Evolutionary conservation across 2,888 invertebrate genomes (phyloP).

Genomic region (Netelia inedita): DNA sequence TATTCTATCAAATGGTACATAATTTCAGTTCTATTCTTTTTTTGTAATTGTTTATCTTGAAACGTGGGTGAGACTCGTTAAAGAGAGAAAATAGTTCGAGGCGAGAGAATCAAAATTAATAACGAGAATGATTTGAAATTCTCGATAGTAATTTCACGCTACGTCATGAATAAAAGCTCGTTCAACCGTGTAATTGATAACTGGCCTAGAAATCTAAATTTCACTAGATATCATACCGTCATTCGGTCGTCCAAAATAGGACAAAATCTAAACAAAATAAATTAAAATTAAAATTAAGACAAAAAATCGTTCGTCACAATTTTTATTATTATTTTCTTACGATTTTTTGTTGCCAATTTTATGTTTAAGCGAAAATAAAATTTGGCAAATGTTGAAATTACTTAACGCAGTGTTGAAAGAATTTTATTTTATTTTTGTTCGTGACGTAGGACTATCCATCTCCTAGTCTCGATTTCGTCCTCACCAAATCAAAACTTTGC

Average conservation of each 20-base stretch:
- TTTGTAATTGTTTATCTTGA: not conserved
- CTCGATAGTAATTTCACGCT: conserved; percentile 44
- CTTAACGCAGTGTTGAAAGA: not conserved
- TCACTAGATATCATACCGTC: conserved; percentile 4
- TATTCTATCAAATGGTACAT: not conserved
- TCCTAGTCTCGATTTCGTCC: conserved; percentile 18
- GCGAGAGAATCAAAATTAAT: conserved; percentile 3
- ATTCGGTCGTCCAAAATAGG: not conserved
- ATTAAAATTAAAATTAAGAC: not conserved
- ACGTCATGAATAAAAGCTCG: conserved; percentile 26
- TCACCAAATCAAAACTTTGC: not conserved
- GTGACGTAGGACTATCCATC: not conserved
- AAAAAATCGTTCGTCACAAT: too few relatives aligned
- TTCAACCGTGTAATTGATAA: conserved; percentile 50
- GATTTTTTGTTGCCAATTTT: too few relatives aligned
- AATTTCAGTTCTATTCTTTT: not conserved
- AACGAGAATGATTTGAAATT: conserved; percentile 33
- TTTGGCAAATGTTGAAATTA: not conserved
- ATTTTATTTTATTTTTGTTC: conserved; percentile 36
- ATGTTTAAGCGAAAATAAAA: too few relatives aligned
- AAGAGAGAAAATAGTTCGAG: not conserved
- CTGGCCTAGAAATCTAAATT: conserved; percentile 62
- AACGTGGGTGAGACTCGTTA: conserved; percentile 13
- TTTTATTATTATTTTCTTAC: too few relatives aligned
- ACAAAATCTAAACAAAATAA: not conserved